Base-by-base conservation (phyloP, 2,113 vertebrate genomes). In the Eretmochelys imbricata region DNA sequence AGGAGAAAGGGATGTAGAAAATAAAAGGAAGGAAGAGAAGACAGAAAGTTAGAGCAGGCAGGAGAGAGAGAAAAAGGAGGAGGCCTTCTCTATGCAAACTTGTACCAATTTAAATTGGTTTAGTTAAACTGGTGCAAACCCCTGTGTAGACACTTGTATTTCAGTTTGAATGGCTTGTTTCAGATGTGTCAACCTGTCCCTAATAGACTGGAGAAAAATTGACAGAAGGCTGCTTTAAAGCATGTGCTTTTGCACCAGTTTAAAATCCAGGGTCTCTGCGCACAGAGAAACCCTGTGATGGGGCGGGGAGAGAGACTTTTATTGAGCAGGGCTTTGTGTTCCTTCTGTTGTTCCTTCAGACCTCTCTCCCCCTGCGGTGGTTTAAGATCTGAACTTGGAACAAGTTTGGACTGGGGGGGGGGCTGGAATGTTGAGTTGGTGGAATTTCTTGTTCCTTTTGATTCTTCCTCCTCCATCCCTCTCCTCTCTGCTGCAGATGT, bases 51-150 rank as follows among this genome's bases (percentile, higher is more conserved):
- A 93, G 94, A 97, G 92, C 84, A 93, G 86, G 50, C 92, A 95
- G 95, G 91, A 95, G 24, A 72, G 83, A 49, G 72, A 38, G 94
- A 85, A 94, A 88, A 91, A 89, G 83, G 88, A 92, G 94, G 91
- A 92, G 95, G 93, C 86, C 89, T 93, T 92, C 89, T 91, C 92
- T 93, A 51, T 89, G 90, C 5, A 2, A 85, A 81, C 94, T 96
- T 96, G 85, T 88, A 90, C 89, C 2, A 5, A 88, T 95, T 80
- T 95, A 92, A 59, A 69, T 93, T 95, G 96, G 85, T 88, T 97
- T 95, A 96, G 93, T 87, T 88, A 96, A 96, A 97, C 90, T 93
- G 94, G 93, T 93, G 97, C 97, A 96, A 93, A 97, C 89, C 93
- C 95, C 72, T 92, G 90, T 91, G 94, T 95, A 94, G 85, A 83